Evolutionary conservation across 2,888 invertebrate genomes (phyloP), one percentile per base, ranked within the genome.

Genomic region (Allacma fusca): DNA sequence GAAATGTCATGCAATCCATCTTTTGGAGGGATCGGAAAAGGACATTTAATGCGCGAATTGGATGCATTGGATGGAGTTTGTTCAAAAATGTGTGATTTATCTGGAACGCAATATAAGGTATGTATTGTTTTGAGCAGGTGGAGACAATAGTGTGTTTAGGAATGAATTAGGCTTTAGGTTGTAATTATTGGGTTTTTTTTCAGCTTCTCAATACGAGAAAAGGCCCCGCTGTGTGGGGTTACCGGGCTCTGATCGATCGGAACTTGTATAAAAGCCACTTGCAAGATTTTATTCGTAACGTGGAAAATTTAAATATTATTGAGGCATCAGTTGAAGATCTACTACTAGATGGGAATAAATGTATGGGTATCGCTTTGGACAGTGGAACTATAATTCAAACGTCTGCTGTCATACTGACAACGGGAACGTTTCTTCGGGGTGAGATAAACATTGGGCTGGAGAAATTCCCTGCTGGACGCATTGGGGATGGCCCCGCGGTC

Each of bases 1-100:
- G 95, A 94, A 87, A 96, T 96, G 96, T 94, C 95, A 0, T 96
- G 96, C 85, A 96, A 96, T 88, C 96, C 96, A 24, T 93, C 95
- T 0, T 96, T 96, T 88, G 96, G 96, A 29, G 96, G 96, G 9
- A 94, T 96, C 83, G 96, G 95, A 0, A 96, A 96, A 87, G 95
- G 95, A 0, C 94, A 96, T 86, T 87, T 95, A 72, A 92, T 95
- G 90, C 89, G 91, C 83, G 96, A 96, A 88, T 88, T 96, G 12
- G 96, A 96, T 87, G 95, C 96, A 1, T 87, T 96, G 57, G 96
- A 94, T 88, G 96, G 96, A 1, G 86, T 96, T 7, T 95, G 94
- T 88, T 91, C 90, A 9, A 88, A 92, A 81, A 91, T 94, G 76
- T 95, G 95, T 87, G 95, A 95, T 87, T 85, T 89, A 65, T 92